Evolutionary conservation across 2,113 vertebrate genomes (phyloP), one percentile per base, ranked within the genome.

Genomic region (Zootoca vivipara): DNA sequence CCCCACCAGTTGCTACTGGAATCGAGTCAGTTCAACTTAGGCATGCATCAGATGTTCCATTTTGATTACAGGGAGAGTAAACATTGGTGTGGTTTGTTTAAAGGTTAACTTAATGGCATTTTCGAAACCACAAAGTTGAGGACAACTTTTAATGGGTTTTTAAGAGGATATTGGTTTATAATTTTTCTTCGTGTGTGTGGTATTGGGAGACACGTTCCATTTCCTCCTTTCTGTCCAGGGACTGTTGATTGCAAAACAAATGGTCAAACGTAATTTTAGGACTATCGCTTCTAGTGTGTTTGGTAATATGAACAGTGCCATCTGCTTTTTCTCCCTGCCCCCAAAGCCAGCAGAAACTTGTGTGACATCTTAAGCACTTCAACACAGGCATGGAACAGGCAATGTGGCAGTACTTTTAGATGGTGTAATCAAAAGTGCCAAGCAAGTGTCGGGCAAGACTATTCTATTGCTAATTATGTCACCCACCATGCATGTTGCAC

Each of bases 1-100:
- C 62, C 28, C 26, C 26, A 20, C 58, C 58, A 20, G 18, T 20
- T 20, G 58, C 58, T 20, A 62, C 58, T 52, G 38, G 65, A 1
- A 33, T 18, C 35, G 18, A 92, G 79, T 82, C 83, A 82, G 0
- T 18, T 85, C 67, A 83, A 13, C 20, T n/a, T 81, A 83, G 62
- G 70, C 33, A 40, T 89, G 1, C 82, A 87, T 87, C 33, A 89
- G 82, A 73, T 65, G 65, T 87, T 58, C 88, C 18, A 24, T 90
- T 92, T 69, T 89, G 62, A 94, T 92, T 94, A 90, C 84, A 91
- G 28, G 90, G 58, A 87, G 67, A 90, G 46, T 90, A 88, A 88
- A 87, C 79, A 5, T 90, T 91, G 33, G 7, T 78, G 87, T 64
- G 91, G 15, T 4, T 83, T 5, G 62, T 73, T 88, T 72, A n/a